Conservation (phyloP, 1,140 invertebrate genomes). For the Hyles euphorbiae region DNA sequence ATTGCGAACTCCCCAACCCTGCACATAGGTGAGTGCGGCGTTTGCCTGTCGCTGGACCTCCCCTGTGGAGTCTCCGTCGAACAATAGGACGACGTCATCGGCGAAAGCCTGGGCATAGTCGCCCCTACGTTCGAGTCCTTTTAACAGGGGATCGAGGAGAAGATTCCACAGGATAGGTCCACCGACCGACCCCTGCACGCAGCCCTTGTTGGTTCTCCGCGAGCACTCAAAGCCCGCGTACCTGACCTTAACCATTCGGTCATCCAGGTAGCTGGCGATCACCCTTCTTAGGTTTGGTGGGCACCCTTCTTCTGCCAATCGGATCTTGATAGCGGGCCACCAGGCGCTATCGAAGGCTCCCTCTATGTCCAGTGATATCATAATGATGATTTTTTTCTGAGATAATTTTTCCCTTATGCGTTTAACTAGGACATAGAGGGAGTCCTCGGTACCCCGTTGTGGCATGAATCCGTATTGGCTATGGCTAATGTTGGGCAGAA, state of each 20-base stretch:
- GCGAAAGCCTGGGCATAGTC: conserved; percentile 5
- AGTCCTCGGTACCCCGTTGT: conserved; percentile 18
- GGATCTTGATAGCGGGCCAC: conserved; percentile 8
- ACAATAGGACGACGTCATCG: too few relatives aligned
- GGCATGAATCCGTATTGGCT: conserved; percentile 23
- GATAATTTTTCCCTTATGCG: conserved; percentile 5
- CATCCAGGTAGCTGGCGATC: conserved; percentile 4
- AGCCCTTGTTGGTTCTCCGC: conserved; percentile 7
- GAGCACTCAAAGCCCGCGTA: conserved; percentile 7
- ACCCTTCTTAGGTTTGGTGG: conserved; percentile 4
- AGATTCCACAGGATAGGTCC: conserved; percentile 15
- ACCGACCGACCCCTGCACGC: background rate
- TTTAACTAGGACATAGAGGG: conserved; percentile 19
- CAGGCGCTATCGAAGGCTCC: conserved; percentile 3
- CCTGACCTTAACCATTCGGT: conserved; percentile 3
- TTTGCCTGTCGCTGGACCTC: conserved; percentile 5
- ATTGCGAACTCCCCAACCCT: conserved; percentile 7
- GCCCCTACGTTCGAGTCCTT: background rate
- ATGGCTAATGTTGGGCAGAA: conserved; percentile 3
- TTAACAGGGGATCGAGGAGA: conserved; percentile 13
- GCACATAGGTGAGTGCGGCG: conserved; percentile 6
- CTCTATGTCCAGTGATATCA: too few relatives aligned
- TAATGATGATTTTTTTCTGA: too few relatives aligned
- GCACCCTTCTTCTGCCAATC: background rate
- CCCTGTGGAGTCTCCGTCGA: background rate